phyloP scores from a whole-genome alignment of 1,140 invertebrate species.

The Drosophila sp. region DNA sequence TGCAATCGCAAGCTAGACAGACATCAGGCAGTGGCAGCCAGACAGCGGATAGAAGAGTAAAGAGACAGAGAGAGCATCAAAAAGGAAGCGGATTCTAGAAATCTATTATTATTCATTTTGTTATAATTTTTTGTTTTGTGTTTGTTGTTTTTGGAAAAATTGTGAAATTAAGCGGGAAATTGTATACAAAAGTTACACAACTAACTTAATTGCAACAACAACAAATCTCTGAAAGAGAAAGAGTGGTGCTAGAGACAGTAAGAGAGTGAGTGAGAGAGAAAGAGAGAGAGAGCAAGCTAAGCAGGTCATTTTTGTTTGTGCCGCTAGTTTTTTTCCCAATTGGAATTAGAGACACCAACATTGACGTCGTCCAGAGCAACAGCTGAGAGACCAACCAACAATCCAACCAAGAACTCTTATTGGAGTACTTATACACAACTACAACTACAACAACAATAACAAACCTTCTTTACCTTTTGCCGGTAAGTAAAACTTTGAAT shows the following conservation, averaged over 20 bases:
- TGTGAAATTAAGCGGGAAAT: conserved; percentile 27
- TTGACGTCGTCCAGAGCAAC: conserved; percentile 46
- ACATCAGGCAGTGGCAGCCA: conserved; percentile 3
- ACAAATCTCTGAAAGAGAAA: conserved; percentile 20
- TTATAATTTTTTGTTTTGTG: conserved; percentile 3
- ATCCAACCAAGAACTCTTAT: conserved; percentile 22
- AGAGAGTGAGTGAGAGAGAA: conserved; percentile 10
- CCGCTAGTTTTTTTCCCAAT: conserved; percentile 33
- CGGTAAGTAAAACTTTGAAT: conserved; percentile 36
- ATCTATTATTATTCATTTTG: conserved; percentile 8
- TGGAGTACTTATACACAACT: conserved; percentile 9
- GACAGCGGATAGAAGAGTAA: neutral
- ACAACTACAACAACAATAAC: neutral
- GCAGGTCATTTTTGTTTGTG: conserved; percentile 46
- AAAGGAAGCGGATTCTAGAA: conserved; percentile 8
- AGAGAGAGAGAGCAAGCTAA: conserved; percentile 15
- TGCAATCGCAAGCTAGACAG: conserved; percentile 13
- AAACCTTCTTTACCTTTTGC: conserved; percentile 28
- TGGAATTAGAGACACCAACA: conserved; percentile 16
- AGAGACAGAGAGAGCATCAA: neutral
- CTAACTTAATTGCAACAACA: conserved; percentile 28
- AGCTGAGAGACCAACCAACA: conserved; percentile 35
- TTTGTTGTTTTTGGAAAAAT: conserved; percentile 1
- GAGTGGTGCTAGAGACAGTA: no score
- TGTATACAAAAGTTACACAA: conserved; percentile 33